Evolutionary conservation across 2,888 invertebrate species (phyloP).

Genomic region (Sipha maydis): DNA sequence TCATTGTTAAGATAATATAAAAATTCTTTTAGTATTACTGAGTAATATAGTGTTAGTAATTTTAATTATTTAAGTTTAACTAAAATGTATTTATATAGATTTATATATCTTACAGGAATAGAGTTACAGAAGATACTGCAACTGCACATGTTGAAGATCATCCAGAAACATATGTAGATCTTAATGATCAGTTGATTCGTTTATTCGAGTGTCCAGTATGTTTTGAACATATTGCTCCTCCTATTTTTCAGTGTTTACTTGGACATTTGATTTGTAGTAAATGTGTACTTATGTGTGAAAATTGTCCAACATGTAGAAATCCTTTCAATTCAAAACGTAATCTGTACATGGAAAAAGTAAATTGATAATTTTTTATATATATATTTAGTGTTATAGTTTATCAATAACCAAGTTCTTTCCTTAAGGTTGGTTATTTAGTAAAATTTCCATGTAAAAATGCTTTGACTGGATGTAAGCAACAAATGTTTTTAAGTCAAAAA

Average conservation of each 20-base stretch:
- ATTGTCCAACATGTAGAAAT: constrained; percentile 74
- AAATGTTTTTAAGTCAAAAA: constrained; percentile 69
- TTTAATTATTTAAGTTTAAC: neutral
- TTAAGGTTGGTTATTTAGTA: constrained; percentile 70
- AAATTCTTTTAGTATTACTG: neutral
- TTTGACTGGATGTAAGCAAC: constrained; percentile 69
- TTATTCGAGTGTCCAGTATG: constrained; percentile 75
- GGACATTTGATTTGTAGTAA: constrained; percentile 74
- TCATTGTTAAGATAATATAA: no score
- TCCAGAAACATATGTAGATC: constrained; percentile 62
- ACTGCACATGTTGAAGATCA: constrained; percentile 31
- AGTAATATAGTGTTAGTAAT: neutral
- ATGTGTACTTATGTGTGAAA: constrained; percentile 71
- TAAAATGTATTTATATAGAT: neutral
- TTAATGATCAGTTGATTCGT: constrained; percentile 68
- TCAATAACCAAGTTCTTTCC: neutral
- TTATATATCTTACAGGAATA: neutral
- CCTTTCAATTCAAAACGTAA: constrained; percentile 69
- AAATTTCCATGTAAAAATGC: constrained; percentile 71
- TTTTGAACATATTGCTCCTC: constrained; percentile 74
- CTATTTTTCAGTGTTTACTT: constrained; percentile 74
- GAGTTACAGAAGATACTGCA: neutral
- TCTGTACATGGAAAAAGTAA: constrained; percentile 71
- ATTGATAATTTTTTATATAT: neutral
- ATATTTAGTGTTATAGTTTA: neutral